phyloP scores from a whole-genome alignment of 2,113 vertebrate species.

The Sciurus niger region DNA sequence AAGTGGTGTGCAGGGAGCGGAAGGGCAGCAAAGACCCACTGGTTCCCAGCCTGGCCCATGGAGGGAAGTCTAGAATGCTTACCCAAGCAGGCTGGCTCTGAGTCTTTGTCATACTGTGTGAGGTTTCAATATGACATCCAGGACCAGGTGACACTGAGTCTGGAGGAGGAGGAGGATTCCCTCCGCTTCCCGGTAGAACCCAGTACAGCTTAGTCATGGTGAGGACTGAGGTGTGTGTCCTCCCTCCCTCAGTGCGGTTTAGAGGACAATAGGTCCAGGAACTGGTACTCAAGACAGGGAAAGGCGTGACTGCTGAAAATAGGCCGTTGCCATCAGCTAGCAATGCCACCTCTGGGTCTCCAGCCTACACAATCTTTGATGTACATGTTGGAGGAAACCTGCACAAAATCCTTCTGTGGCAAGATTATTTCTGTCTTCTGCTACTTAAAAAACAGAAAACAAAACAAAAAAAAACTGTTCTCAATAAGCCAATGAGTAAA shows the following conservation, averaged over 20 bases:
- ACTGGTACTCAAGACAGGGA: not conserved
- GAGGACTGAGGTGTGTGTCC: not conserved
- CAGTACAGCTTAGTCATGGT: not conserved
- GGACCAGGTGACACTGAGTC: not conserved
- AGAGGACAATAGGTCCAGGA: not conserved
- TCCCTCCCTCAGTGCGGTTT: not conserved
- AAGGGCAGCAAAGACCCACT: not conserved
- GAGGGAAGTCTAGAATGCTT: not conserved
- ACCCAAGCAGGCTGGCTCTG: not conserved
- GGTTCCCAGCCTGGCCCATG: not conserved
- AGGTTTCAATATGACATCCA: not conserved
- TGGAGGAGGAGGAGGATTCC: not conserved
- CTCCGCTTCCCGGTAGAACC: not conserved
- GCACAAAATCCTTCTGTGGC: not conserved
- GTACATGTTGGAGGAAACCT: not conserved
- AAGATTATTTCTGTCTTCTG: not conserved
- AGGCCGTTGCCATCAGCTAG: not conserved
- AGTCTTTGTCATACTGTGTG: not conserved
- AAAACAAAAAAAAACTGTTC: not conserved
- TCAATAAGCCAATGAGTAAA: not conserved
- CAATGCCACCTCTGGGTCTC: not conserved
- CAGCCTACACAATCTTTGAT: not conserved
- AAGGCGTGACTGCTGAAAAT: not conserved
- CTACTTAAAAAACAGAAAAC: not conserved
- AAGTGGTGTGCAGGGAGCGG: not conserved